Evolutionary conservation across 2,888 invertebrate species (phyloP), one percentile per base, ranked within the genome.

Genomic region (Gortyna flavago): DNA sequence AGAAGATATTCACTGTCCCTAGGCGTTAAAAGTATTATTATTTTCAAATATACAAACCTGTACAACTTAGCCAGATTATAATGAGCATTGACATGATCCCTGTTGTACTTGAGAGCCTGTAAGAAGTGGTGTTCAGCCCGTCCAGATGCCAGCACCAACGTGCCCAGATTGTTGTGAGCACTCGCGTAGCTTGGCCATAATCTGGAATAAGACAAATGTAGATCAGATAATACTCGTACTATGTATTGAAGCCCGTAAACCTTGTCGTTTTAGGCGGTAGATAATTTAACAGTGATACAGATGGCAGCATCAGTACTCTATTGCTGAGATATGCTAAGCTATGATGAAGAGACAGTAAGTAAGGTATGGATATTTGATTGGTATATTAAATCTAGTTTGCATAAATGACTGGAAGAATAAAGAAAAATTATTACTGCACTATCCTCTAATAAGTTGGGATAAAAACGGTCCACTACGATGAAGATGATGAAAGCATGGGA

Each of bases 161-260:
- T 98, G 38, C 98, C 99, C 70, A 99, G 97, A 95, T 99, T 99
- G 94, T 99, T 98, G 95, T 98, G 98, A 0, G 98, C 98, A 91
- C 98, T 98, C 11, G 98, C 98, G 93, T 99, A 98, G 61, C 97
- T 97, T 18, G 98, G 98, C 98, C 98, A 98, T 67, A 99, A 93
- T 91, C 99, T 99, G 96, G 8, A 38, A 59, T n/a, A n/a, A 13
- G 3, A 38, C 35, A 69, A 38, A 69, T 54, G 57, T 51, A 64
- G 35, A 18, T 61, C 18, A 61, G 29, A 13, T 64, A 35, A 64
- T 25, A 13, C n/a, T n/a, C n/a, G n/a, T n/a, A n/a, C 13, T 13
- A 38, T 38, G 35, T 25, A 38, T 25, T 38, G 25, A 8, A 64
- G 13, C 25, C 7, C 8, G 25, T 25, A 38, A 16, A 25, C 25